A percentile compares a stretch with the other conserved stretches of the same genome.
phyloP scores from a whole-genome alignment of 2,888 invertebrate species.

The Dione juno region DNA sequence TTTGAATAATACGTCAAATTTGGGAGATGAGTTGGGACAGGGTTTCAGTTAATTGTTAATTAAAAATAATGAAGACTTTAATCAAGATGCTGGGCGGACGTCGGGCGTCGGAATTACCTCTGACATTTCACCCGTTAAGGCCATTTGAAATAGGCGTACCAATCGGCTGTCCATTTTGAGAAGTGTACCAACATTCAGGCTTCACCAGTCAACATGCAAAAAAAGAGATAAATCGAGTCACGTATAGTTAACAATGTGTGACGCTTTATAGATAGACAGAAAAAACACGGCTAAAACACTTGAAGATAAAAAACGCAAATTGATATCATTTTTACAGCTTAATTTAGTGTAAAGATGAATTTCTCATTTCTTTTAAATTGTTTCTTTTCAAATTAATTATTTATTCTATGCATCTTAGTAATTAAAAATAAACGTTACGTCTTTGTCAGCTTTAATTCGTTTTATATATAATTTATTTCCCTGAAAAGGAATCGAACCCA shows the following conservation, averaged over 20 bases:
- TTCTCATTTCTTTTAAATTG: too few species aligned
- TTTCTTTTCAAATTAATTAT: too few species aligned
- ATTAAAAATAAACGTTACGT: too few species aligned
- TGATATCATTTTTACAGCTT: too few species aligned
- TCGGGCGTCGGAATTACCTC: constrained; percentile 4
- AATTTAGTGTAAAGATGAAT: too few species aligned
- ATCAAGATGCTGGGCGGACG: constrained; percentile 4
- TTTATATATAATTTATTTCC: too few species aligned
- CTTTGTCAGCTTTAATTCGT: too few species aligned
- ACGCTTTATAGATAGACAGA: not conserved
- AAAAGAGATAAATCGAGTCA: not conserved
- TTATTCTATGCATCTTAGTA: too few species aligned
- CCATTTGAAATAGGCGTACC: constrained; percentile 1
- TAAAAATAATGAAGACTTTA: constrained; percentile 12
- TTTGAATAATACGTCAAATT: not conserved
- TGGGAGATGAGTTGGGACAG: not conserved
- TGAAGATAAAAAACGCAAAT: not conserved
- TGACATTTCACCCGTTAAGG: not conserved
- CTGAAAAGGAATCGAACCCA: not conserved
- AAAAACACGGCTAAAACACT: not conserved
- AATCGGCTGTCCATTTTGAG: not conserved
- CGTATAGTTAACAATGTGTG: not conserved
- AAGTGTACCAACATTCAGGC: too few species aligned
- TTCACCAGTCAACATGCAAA: not conserved
- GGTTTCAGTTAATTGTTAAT: constrained; percentile 1